Percentiles rank a stretch among this genome's conserved stretches.
Evolutionary conservation across 2,888 invertebrate species (phyloP).

Genomic region (Villa cingulata): DNA sequence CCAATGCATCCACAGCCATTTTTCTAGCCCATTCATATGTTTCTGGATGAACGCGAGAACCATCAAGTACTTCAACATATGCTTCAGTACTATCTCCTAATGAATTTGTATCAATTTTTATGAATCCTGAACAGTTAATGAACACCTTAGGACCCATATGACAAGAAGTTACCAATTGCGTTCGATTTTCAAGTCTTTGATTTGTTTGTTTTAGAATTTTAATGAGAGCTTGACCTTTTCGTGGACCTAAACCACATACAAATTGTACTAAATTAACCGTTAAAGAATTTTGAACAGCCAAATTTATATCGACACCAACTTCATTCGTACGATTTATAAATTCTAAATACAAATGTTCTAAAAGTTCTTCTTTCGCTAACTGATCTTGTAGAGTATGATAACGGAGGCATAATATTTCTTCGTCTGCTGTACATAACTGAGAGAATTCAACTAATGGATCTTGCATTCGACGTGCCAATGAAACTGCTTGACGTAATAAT

Average conservation of each 20-base stretch:
- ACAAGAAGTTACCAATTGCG: constrained; percentile 87
- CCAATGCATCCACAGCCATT: constrained; percentile 98
- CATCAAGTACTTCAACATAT: constrained; percentile 91
- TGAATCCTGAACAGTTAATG: constrained; percentile 97
- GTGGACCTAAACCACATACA: constrained; percentile 89
- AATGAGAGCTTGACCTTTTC: constrained; percentile 79
- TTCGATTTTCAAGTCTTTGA: constrained; percentile 83
- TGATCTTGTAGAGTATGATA: constrained; percentile 81
- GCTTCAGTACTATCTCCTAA: constrained; percentile 89
- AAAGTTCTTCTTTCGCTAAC: constrained; percentile 67
- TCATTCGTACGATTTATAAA: constrained; percentile 93
- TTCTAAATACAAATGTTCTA: constrained; percentile 75
- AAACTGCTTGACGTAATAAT: constrained; percentile 81
- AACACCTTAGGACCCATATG: constrained; percentile 98
- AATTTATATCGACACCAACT: constrained; percentile 94
- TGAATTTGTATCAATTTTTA: constrained; percentile 94
- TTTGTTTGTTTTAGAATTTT: constrained; percentile 83
- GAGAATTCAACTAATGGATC: constrained; percentile 95
- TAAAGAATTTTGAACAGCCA: constrained; percentile 77
- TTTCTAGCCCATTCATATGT: constrained; percentile 99
- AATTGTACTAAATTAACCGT: constrained; percentile 87
- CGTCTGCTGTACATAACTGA: constrained; percentile 89
- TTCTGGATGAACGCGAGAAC: constrained; percentile 96
- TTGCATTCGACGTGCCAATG: constrained; percentile 80
- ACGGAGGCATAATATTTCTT: constrained; percentile 87